Percentiles rank a stretch among this genome's conserved stretches.
Conservation (phyloP, 2,113 vertebrate species). For the Chlamydotis undulata region DNA sequence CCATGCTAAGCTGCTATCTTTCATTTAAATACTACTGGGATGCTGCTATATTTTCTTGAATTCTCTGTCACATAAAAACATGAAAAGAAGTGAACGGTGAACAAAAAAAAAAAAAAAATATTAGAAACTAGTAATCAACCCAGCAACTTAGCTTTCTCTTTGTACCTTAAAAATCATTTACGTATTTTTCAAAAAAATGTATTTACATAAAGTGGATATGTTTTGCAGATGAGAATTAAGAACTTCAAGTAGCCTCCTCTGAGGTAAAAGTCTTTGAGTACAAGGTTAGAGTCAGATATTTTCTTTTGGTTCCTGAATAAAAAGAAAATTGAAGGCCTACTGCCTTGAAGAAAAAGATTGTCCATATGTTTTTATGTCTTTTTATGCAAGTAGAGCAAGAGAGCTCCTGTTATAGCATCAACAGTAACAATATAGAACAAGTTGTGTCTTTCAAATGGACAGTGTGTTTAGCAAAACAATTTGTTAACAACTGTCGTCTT, state of each 20-base stretch:
- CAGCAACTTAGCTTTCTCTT: background rate
- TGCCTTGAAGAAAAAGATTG: background rate
- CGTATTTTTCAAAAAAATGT: background rate
- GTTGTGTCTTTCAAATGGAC: background rate
- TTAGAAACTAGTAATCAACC: background rate
- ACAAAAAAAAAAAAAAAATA: background rate
- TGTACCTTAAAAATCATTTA: background rate
- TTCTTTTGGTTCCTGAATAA: background rate
- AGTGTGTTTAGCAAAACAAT: background rate
- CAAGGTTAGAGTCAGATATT: background rate
- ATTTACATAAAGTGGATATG: background rate
- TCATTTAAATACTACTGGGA: background rate
- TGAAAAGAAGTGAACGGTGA: background rate
- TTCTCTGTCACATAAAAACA: background rate
- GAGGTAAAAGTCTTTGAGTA: background rate
- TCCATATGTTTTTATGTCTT: background rate
- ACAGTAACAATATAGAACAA: background rate
- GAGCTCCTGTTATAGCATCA: background rate
- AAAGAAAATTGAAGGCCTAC: background rate
- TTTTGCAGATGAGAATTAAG: background rate
- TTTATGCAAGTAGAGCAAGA: accelerated
- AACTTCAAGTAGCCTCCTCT: background rate
- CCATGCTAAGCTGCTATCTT: background rate
- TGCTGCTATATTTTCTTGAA: background rate
- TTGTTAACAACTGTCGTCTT: background rate